phyloP scores from a whole-genome alignment of 2,113 vertebrate species.

The Mus pahari region DNA sequence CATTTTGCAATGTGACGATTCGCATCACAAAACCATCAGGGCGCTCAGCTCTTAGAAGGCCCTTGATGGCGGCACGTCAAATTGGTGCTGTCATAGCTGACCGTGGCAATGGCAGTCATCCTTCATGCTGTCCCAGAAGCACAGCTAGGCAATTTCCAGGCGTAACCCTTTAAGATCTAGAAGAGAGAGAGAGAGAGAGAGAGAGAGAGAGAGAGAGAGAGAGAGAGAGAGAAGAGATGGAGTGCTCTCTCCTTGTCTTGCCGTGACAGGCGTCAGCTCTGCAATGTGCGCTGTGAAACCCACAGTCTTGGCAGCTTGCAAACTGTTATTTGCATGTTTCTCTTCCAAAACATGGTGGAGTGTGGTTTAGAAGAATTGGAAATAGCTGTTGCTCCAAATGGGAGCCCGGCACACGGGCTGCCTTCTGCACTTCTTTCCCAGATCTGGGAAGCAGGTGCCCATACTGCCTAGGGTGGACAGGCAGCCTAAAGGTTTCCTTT shows the following conservation, averaged over 20 bases:
- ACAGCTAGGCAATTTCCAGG: conserved; percentile 87
- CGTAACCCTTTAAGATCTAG: conserved; percentile 88
- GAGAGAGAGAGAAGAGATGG: conserved; percentile 59
- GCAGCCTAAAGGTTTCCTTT: conserved; percentile 40
- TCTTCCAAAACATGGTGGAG: conserved; percentile 77
- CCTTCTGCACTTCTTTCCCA: conserved; percentile 63
- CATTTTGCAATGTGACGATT: conserved; percentile 98
- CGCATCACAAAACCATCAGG: conserved; percentile 99
- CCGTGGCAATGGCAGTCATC: conserved; percentile 93
- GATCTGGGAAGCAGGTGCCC: neutral
- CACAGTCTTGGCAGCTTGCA: conserved; percentile 83
- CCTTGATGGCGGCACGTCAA: conserved; percentile 95
- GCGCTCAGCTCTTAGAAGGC: conserved; percentile 93
- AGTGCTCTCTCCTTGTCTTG: conserved; percentile 69
- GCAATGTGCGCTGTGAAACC: conserved; percentile 77
- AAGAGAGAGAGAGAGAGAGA: conserved; percentile 50
- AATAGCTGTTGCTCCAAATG: conserved; percentile 72
- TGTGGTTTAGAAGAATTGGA: conserved; percentile 67
- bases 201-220: conserved; percentile 65
- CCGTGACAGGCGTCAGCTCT: conserved; percentile 80
- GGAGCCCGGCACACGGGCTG: conserved; percentile 15
- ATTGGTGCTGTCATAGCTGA: conserved; percentile 95
- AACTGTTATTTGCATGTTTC: conserved; percentile 82
- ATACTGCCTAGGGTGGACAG: conserved; percentile 25
- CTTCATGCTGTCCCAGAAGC: conserved; percentile 90